Evolutionary conservation across 2,113 vertebrate species (phyloP).

Genomic region (Apodemus sylvaticus): DNA sequence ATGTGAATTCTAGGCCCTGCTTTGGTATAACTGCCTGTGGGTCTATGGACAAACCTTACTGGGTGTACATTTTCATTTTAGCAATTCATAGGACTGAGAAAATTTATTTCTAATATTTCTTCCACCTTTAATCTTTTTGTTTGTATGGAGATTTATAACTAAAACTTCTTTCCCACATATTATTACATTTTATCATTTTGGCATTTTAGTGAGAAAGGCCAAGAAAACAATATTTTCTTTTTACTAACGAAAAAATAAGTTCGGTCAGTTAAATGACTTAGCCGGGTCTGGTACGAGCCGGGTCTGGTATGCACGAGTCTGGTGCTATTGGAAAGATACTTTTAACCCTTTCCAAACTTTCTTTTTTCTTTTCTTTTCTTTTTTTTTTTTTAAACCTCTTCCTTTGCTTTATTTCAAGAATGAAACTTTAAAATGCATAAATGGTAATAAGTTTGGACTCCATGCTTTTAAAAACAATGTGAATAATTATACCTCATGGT

Average conservation of each 20-base stretch:
- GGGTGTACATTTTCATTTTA: conserved; percentile 46
- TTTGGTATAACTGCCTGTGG: conserved; percentile 14
- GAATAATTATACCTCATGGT: background rate
- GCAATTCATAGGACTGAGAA: conserved; percentile 42
- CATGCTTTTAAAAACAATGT: background rate
- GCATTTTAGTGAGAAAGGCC: conserved; percentile 40
- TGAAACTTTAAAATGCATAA: background rate
- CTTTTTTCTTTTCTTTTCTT: background rate
- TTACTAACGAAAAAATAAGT: conserved; percentile 38
- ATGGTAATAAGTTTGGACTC: background rate
- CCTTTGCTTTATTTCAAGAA: conserved; percentile 44
- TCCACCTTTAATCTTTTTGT: conserved; percentile 45
- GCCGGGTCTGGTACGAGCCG: background rate
- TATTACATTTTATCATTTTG: conserved; percentile 61
- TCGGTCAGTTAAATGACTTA: conserved; percentile 30
- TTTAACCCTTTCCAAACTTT: background rate
- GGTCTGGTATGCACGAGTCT: background rate
- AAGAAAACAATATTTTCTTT: conserved; percentile 47
- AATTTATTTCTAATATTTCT: conserved; percentile 53
- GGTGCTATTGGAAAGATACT: background rate
- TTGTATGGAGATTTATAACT: conserved; percentile 63
- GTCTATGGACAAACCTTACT: background rate
- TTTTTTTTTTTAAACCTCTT: background rate
- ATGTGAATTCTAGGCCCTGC: background rate
- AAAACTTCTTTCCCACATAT: conserved; percentile 47